Evolutionary conservation across 2,797 vertebrate species (phyloP).

Genomic region (Tragelaphus eurycerus): DNA sequence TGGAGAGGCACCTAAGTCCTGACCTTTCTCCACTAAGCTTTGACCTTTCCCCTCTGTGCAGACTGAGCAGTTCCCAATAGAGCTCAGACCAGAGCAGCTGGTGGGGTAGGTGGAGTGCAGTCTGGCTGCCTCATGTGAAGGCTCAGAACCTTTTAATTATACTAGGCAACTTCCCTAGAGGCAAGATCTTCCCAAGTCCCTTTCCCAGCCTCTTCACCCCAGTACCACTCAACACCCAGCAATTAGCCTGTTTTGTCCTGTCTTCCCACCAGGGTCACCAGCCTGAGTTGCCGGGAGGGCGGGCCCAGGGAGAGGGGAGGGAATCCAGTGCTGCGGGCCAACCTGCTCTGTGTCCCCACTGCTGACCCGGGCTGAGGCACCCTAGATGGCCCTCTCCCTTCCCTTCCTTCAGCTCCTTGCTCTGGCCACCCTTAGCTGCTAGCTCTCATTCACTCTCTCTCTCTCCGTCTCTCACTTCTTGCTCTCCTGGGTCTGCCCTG

Average conservation of each 20-base stretch:
- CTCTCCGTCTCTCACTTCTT: constrained; percentile 76
- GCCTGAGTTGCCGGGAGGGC: background rate
- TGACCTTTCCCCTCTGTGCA: background rate
- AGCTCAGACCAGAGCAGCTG: background rate
- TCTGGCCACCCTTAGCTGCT: constrained; percentile 50
- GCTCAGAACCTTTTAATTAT: constrained; percentile 43
- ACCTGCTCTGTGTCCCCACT: background rate
- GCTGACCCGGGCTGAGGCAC: background rate
- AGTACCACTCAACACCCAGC: background rate
- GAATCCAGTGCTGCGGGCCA: background rate
- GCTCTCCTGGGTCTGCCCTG: constrained; percentile 62
- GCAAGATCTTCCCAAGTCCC: constrained; percentile 22
- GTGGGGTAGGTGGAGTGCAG: background rate
- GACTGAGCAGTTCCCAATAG: background rate
- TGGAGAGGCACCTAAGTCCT: background rate
- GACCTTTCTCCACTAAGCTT: background rate
- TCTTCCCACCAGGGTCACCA: background rate
- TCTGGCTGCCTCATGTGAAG: constrained; percentile 13
- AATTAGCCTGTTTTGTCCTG: constrained; percentile 7
- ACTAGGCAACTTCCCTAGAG: constrained; percentile 7
- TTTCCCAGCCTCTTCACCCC: constrained; percentile 42
- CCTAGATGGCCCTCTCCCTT: background rate
- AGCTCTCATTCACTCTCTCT: constrained; percentile 71
- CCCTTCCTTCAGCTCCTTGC: constrained; percentile 16
- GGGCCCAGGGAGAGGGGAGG: background rate